Percentiles rank a stretch among this genome's conserved stretches.
phyloP scores from a whole-genome alignment of 1,140 invertebrate genomes.

The Drosophila mauritiana region DNA sequence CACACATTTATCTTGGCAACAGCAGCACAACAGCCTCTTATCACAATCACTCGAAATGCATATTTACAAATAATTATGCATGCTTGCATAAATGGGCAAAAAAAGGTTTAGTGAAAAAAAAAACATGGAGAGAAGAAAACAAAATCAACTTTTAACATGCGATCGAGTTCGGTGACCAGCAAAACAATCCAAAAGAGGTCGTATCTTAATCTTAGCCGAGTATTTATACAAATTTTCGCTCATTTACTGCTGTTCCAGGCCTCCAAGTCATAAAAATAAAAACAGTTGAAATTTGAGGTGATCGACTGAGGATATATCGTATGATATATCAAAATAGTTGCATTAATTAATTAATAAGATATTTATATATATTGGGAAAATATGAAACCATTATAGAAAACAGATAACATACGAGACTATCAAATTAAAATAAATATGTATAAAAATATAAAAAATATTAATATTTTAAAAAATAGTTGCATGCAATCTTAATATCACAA shows the following conservation, averaged over 20 bases:
- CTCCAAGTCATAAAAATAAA: conserved; percentile 15
- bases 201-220: conserved; percentile 57
- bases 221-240: conserved; percentile 48
- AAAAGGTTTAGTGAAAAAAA: conserved; percentile 19
- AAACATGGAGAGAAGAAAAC: conserved; percentile 26
- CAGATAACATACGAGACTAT: too few relatives aligned
- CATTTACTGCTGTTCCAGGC: conserved; percentile 23
- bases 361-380: not conserved
- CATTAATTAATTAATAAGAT: not conserved
- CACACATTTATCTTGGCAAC: conserved; percentile 63
- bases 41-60: conserved; percentile 69
- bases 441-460: too few relatives aligned
- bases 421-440: too few relatives aligned
- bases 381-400: too few relatives aligned
- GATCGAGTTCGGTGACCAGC: conserved; percentile 68
- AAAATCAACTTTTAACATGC: conserved; percentile 61
- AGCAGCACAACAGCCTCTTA: conserved; percentile 54
- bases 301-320: conserved; percentile 7
- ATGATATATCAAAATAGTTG: not conserved
- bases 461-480: too few relatives aligned
- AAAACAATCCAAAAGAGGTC: conserved; percentile 44
- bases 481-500: too few relatives aligned
- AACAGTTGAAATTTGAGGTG: conserved; percentile 4
- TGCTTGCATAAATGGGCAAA: conserved; percentile 70
- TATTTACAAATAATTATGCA: conserved; percentile 78